Evolutionary conservation across 92 coral and sea anemone genomes (phyloP), one percentile per base, ranked within the genome.

Genomic region (Parazoanthus darwini): DNA sequence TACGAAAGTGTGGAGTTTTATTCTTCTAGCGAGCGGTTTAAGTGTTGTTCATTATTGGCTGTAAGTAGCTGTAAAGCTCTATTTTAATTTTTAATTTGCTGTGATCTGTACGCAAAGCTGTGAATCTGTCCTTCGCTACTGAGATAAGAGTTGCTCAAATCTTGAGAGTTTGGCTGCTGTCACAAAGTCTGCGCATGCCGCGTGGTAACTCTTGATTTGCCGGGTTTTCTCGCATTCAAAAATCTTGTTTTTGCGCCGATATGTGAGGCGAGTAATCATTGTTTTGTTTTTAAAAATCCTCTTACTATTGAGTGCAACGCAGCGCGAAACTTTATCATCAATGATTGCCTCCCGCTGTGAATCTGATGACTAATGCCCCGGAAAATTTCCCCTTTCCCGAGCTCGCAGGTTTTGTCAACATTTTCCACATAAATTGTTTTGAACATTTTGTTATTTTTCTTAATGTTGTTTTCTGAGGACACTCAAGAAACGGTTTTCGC

Each of bases 51-150:
- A 20, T 76, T 76, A 76, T 76, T 76, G 80, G 63, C 68, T 46
- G 14, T 71, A 84, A 72, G 63, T 43, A 84, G 66, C 74, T 84
- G 67, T 25, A 84, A 84, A 84, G 63, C 65, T 71, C 74, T 43
- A 73, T 25, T 84, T 71, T 72, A 84, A 84, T 84, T 72, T 84
- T 84, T 84, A 84, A 84, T 84, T 71, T 84, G 87, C 79, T 70
- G 66, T 71, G 54, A 76, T 76, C 80, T 76, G 29, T 39, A 22
- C 54, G 48, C 80, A 15, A 67, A 66, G 58, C 77, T 82, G 15
- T 44, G 63, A 82, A 66, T 82, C 35, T 79, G 38, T 56, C 38
- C 35, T 46, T 65, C 16, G 16, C 35, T 67, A 23, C 86, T 1
- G 33, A 26, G 44, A 59, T 18, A 59, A 39, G 11, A 39, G 39